A percentile compares a stretch with the other conserved stretches of the same genome.
Conservation (phyloP, 2,113 vertebrate species). For the Seriola rivoliana region DNA sequence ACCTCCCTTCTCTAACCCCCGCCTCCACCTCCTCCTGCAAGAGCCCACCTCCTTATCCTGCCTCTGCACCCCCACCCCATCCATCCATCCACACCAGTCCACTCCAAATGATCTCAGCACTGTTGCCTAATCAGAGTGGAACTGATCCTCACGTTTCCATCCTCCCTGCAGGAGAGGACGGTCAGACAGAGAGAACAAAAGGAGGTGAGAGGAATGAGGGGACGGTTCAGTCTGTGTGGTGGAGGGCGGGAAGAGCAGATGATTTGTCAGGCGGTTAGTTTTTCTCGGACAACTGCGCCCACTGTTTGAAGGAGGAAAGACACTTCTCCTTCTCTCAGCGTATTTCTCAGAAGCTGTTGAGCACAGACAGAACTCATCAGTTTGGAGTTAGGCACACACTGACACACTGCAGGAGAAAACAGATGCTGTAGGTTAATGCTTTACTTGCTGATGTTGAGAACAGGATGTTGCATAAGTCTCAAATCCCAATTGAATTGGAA, state of each 20-base stretch:
- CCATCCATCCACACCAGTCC: conserved; percentile 11
- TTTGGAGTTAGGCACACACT: not conserved
- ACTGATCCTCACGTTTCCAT: conserved; percentile 31
- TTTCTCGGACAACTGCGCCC: conserved; percentile 3
- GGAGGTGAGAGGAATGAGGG: conserved; percentile 3
- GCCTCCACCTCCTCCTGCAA: conserved; percentile 26
- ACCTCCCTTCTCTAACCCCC: conserved; percentile 5
- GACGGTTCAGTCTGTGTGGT: not conserved
- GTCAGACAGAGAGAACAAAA: conserved; percentile 4
- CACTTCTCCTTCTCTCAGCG: not conserved
- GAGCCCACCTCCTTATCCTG: conserved; percentile 14
- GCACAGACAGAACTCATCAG: conserved; percentile 11
- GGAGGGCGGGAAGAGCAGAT: not conserved
- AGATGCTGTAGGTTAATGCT: conserved; percentile 52
- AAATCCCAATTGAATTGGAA: conserved; percentile 46
- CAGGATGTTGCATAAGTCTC: conserved; percentile 56
- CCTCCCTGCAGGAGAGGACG: not conserved
- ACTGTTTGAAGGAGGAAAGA: conserved; percentile 2
- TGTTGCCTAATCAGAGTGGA: conserved; percentile 47
- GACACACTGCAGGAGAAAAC: conserved; percentile 15
- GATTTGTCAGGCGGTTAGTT: conserved; percentile 23
- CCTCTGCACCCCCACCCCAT: not conserved
- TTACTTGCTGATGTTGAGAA: conserved; percentile 37
- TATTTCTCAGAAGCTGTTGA: conserved; percentile 26
- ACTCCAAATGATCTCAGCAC: conserved; percentile 43